Percentiles rank a stretch among this genome's conserved stretches.
These are phyloP conservation scores for Hyperoplus lanceolatus DNA, from an alignment of 2,797 vertebrate genomes.

Conservation along the genomic window DNA sequence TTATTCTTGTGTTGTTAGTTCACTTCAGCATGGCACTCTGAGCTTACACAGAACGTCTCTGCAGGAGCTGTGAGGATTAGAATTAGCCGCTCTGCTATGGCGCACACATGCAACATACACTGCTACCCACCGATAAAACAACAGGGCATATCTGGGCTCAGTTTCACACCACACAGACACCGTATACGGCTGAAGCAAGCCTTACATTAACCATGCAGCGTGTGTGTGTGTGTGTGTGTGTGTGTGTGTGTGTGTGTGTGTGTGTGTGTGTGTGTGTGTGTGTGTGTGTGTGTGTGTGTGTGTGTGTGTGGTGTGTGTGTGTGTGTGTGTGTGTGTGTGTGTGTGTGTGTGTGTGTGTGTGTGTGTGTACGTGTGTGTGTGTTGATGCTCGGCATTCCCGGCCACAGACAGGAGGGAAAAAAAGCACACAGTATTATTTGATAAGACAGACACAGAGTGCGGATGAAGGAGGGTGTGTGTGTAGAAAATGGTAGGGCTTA, in stretches of 20 bases:
- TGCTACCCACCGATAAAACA: constrained; percentile 77
- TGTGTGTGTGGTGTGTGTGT: constrained; percentile 23
- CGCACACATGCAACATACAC: constrained; percentile 65
- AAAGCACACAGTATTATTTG: constrained; percentile 60
- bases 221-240: constrained; percentile 46
- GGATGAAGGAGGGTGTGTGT: constrained; percentile 59
- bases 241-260: constrained; percentile 32
- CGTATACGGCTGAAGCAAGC: constrained; percentile 21
- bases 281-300: constrained; percentile 48
- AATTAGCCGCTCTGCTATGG: constrained; percentile 69
- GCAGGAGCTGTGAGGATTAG: constrained; percentile 71
- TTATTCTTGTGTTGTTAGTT: constrained; percentile 18
- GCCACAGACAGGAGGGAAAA: constrained; percentile 55
- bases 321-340: background rate
- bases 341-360: constrained; percentile 4
- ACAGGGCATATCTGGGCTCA: constrained; percentile 48
- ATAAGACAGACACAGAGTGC: constrained; percentile 72
- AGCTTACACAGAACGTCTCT: constrained; percentile 50
- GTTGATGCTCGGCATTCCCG: constrained; percentile 35
- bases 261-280: constrained; percentile 18
- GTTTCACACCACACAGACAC: constrained; percentile 37
- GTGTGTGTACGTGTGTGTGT: constrained; percentile 38
- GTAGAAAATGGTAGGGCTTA: constrained; percentile 85
- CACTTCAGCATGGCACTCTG: constrained; percentile 28
- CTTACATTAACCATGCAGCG: constrained; percentile 39